phyloP scores from a whole-genome alignment of 2,797 vertebrate genomes.

The Pachyuromys duprasi region DNA sequence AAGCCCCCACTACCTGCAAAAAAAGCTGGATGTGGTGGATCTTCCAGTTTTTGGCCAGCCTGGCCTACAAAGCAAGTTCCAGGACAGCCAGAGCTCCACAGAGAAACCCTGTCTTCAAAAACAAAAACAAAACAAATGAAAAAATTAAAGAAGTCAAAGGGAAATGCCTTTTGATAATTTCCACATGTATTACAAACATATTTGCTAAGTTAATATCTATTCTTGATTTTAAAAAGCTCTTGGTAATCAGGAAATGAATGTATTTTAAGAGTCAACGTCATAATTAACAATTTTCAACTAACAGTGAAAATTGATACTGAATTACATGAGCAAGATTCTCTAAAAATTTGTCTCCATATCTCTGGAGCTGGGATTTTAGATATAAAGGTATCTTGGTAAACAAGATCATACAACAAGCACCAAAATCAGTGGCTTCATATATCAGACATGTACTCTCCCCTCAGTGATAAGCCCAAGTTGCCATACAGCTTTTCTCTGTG shows the following conservation, averaged over 20 bases:
- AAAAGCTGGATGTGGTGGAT: not conserved
- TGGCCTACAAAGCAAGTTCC: not conserved
- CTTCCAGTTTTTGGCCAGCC: not conserved
- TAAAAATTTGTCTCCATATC: constrained; percentile 28
- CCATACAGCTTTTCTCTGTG: not conserved
- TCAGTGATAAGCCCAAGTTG: not conserved
- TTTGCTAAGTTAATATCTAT: constrained; percentile 43
- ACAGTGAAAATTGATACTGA: constrained; percentile 29
- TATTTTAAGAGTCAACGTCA: not conserved
- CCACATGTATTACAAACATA: constrained; percentile 12
- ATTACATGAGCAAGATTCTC: constrained; percentile 39
- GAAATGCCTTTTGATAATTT: not conserved
- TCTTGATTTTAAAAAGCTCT: not conserved
- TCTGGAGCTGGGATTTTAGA: constrained; percentile 19
- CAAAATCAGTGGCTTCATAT: not conserved
- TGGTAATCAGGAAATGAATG: constrained; percentile 38
- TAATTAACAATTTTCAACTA: not conserved
- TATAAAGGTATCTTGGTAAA: not conserved
- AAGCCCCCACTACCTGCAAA: not conserved
- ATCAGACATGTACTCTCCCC: not conserved
- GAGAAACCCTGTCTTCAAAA: not conserved
- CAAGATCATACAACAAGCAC: constrained; percentile 4
- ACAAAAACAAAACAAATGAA: not conserved
- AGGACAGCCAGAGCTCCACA: not conserved
- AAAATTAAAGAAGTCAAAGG: not conserved